These are phyloP conservation scores for Idaea biselata DNA, from an alignment of 2,888 invertebrate species.

Conservation along the genomic window DNA sequence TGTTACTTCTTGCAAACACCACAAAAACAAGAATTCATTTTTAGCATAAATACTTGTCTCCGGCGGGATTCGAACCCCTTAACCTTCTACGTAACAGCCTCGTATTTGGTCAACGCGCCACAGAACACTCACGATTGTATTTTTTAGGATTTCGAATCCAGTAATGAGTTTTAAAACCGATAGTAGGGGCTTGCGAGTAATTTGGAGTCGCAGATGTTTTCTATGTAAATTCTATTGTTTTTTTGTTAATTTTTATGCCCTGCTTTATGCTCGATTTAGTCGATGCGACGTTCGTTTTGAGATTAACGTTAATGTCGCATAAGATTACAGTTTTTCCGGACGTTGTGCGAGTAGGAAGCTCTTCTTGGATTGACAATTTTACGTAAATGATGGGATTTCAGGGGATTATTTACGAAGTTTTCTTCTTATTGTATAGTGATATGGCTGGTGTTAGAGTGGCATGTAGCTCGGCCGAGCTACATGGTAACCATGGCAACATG, in stretches of 20 bases:
- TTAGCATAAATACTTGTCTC: no score
- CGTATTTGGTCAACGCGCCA: no score
- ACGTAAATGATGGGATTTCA: neutral
- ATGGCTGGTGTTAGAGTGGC: no score
- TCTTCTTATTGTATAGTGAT: no score
- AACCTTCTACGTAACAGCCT: no score
- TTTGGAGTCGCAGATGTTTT: conserved; percentile 75
- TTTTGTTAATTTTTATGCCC: conserved; percentile 79
- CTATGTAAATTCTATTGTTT: conserved; percentile 81
- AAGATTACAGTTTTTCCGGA: conserved; percentile 3
- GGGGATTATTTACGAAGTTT: no score
- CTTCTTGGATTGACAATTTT: neutral
- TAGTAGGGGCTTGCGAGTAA: conserved; percentile 52
- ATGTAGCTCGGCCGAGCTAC: no score
- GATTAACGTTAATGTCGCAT: conserved; percentile 54
- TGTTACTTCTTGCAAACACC: no score
- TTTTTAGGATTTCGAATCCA: neutral
- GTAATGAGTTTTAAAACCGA: conserved; percentile 4
- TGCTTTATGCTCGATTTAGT: conserved; percentile 76
- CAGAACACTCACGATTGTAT: no score
- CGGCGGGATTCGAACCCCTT: no score
- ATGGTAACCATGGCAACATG: no score
- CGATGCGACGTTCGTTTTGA: conserved; percentile 64
- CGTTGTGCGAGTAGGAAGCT: neutral
- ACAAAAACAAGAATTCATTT: no score